A percentile compares a stretch with the other conserved stretches of the same genome.
phyloP scores from a whole-genome alignment of 2,888 invertebrate genomes.

The Panopea generosa region DNA sequence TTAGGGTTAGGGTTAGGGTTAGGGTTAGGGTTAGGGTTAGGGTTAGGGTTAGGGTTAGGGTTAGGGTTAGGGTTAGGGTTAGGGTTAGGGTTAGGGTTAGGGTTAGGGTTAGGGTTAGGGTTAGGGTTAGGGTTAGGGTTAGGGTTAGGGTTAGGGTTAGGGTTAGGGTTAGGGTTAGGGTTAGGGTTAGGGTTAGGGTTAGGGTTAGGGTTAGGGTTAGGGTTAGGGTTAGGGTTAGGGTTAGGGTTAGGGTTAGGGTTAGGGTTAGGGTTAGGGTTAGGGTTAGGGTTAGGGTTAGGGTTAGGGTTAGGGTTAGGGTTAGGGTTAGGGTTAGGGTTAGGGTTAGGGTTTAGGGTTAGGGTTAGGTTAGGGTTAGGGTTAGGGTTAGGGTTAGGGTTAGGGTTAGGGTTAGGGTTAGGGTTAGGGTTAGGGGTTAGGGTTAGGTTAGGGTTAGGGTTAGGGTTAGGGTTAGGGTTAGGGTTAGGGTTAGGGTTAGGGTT shows the following conservation, averaged over 20 bases:
- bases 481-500: slow-evolving; percentile 64
- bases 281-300: slow-evolving; percentile 61
- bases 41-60: slow-evolving; percentile 53
- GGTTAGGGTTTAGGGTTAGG: slow-evolving; percentile 65
- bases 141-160: slow-evolving; percentile 47
- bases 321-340: slow-evolving; percentile 62
- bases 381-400: slow-evolving; percentile 55
- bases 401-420: slow-evolving; percentile 66
- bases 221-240: slow-evolving; percentile 57
- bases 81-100: slow-evolving; percentile 48
- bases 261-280: slow-evolving; percentile 62
- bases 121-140: slow-evolving; percentile 41
- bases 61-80: slow-evolving; percentile 51
- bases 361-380: slow-evolving; percentile 55
- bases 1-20: slow-evolving; percentile 42
- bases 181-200: slow-evolving; percentile 23
- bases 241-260: slow-evolving; percentile 53
- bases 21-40: slow-evolving; percentile 47
- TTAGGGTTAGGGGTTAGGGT: slow-evolving; percentile 61
- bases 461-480: slow-evolving; percentile 41
- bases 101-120: slow-evolving; percentile 52
- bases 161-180: slow-evolving; percentile 45
- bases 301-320: slow-evolving; percentile 60
- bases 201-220: slow-evolving; percentile 55
- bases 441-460: slow-evolving; percentile 52